A percentile compares a stretch with the other conserved stretches of the same genome.
Evolutionary conservation across 2,888 invertebrate species (phyloP).

Genomic region (Schrankia costaestrigalis): DNA sequence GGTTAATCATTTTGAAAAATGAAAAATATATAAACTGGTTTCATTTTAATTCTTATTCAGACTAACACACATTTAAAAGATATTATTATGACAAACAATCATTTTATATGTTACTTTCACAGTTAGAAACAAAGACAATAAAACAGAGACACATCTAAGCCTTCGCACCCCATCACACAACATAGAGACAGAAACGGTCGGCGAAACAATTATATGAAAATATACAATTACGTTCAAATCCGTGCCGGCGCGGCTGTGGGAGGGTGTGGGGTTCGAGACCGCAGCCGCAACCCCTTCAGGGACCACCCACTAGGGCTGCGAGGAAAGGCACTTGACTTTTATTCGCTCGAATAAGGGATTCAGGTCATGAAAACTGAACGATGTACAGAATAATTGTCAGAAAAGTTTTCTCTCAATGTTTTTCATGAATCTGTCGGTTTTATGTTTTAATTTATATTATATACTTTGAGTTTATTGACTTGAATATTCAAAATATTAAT

Average conservation of each 20-base stretch:
- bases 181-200: constrained; percentile 8
- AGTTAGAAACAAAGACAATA: background rate
- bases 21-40: no score
- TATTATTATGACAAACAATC: no score
- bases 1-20: no score
- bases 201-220: constrained; percentile 47
- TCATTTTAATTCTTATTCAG: no score
- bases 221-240: constrained; percentile 37
- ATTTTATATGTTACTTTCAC: no score
- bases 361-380: constrained; percentile 12
- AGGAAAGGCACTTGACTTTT: constrained; percentile 18
- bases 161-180: constrained; percentile 4
- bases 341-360: constrained; percentile 13
- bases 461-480: no score
- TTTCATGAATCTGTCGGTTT: background rate
- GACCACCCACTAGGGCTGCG: constrained; percentile 28
- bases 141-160: background rate
- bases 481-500: no score
- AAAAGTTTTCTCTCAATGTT: constrained; percentile 5
- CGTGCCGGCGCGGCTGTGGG: constrained; percentile 29
- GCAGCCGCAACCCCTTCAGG: constrained; percentile 32
- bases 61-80: no score
- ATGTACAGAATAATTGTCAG: constrained; percentile 13
- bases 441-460: no score
- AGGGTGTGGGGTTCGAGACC: constrained; percentile 18